Base-by-base conservation (phyloP, 1,140 invertebrate genomes). In the Teleopsis dalmanni region DNA sequence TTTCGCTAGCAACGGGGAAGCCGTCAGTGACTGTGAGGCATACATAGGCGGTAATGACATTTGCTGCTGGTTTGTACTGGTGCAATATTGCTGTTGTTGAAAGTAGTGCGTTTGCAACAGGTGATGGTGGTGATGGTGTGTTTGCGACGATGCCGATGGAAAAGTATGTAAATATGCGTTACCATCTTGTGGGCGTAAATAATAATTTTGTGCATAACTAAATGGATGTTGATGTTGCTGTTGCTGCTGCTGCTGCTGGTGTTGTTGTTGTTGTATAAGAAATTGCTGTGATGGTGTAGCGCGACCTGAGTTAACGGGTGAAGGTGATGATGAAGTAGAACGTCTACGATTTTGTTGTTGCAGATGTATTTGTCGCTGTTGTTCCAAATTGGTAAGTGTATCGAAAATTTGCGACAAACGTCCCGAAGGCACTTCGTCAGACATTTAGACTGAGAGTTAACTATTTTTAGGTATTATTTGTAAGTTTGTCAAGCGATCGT, bases 321-420 rank as follows among this genome's bases (percentile, higher is more conserved):
- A 67, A 6, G 61, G 62, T 13, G 70, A 62, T 8, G 63, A 64
- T 5, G 64, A 70, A 3, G 59, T 58, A 2, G 64, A 66, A 37
- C 61, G 52, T 21, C 61, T 53, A 3, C 56, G 59, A 10, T 54
- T 54, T 45, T 49, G 54, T 25, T 54, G 48, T 3, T 48, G 73
- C 1, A 19, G 31, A 25, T 52, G 40, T 11, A 48, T 50, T 6
- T 56, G 36, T 16, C 60, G 76, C 59, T 78, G 70, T 57, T 83
- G 76, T 60, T 80, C 78, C 37, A 87, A 72, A 59, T 84, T 74
- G 45, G 82, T 78, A 54, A 87, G 77, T 54, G 84, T 84, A 73
- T 87, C 84, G 62, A 87, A 84, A 53, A 87, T 84, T 74, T 87
- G 83, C 62, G 85, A 87, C 59, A 87, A 72, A 54, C 85, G 78